phyloP scores from a whole-genome alignment of 2,888 invertebrate genomes.

The Drosophila multiciliata region DNA sequence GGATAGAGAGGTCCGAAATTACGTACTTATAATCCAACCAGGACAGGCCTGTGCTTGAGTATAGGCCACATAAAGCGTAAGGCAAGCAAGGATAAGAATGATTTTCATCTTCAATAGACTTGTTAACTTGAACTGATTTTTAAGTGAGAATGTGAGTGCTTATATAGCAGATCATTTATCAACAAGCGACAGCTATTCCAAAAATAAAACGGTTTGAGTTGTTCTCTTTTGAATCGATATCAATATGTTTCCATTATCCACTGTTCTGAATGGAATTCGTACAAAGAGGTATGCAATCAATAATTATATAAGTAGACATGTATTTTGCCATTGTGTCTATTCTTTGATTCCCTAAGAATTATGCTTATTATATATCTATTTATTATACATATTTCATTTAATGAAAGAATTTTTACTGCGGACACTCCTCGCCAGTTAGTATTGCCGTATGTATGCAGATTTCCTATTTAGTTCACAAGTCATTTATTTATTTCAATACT shows the following conservation, averaged over 20 bases:
- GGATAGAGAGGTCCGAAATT: no score
- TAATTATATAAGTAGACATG: neutral
- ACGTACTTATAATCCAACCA: conserved; percentile 18
- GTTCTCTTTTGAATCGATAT: neutral
- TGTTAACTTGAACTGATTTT: neutral
- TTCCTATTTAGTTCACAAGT: neutral
- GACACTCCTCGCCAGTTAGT: neutral
- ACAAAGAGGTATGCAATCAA: neutral
- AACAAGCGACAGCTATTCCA: neutral
- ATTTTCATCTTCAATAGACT: conserved; percentile 22
- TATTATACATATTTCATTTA: neutral
- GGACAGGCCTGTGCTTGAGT: conserved; percentile 16
- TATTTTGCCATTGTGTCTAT: neutral
- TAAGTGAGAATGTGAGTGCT: neutral
- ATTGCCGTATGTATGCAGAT: no score
- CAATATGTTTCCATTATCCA: neutral
- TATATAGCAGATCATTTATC: conserved; percentile 19
- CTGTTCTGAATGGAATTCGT: neutral
- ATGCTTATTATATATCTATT: no score
- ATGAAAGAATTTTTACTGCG: neutral
- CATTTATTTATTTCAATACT: neutral
- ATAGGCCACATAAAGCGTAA: conserved; percentile 18
- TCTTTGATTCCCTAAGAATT: neutral
- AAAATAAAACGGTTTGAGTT: neutral
- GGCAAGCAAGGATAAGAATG: conserved; percentile 22